phyloP scores from a whole-genome alignment of 2,797 vertebrate species.

The Malurus leucopterus region DNA sequence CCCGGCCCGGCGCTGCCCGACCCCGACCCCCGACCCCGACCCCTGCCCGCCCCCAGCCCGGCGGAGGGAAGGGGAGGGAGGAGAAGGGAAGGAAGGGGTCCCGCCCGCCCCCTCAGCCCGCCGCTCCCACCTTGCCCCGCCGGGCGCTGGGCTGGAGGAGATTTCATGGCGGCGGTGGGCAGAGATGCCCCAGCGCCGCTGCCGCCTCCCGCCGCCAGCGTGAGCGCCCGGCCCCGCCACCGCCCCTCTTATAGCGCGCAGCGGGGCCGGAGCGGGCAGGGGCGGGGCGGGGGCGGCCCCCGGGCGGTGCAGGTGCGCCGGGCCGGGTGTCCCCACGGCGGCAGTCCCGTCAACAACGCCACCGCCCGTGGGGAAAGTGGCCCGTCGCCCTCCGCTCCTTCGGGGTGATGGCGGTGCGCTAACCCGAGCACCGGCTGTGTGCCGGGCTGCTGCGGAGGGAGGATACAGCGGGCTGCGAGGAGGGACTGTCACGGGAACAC shows the following conservation, averaged over 20 bases:
- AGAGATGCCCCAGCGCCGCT: not conserved
- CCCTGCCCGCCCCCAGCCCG: not conserved
- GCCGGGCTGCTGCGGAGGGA: not conserved
- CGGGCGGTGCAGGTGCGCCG: not conserved
- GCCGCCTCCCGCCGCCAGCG: not conserved
- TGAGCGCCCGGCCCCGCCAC: accelerated
- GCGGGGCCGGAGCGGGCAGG: not conserved
- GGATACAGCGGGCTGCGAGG: accelerated
- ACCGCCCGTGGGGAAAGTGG: accelerated
- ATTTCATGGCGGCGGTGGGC: constrained; percentile 46
- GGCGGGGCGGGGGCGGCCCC: not conserved
- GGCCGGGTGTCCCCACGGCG: not conserved
- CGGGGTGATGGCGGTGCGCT: not conserved
- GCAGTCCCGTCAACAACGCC: accelerated
- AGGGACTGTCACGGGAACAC: accelerated
- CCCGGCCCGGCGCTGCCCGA: not conserved
- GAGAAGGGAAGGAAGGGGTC: not conserved
- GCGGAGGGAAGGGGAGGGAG: no score
- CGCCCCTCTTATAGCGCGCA: not conserved
- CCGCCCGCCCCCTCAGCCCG: not conserved
- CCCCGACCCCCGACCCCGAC: not conserved
- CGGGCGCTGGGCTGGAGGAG: not conserved
- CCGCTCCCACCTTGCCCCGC: not conserved
- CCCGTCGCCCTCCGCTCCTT: no score
- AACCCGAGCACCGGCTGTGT: accelerated